Evolutionary conservation across 2,113 vertebrate genomes (phyloP), one percentile per base, ranked within the genome.

Genomic region (Alethe castanea): DNA sequence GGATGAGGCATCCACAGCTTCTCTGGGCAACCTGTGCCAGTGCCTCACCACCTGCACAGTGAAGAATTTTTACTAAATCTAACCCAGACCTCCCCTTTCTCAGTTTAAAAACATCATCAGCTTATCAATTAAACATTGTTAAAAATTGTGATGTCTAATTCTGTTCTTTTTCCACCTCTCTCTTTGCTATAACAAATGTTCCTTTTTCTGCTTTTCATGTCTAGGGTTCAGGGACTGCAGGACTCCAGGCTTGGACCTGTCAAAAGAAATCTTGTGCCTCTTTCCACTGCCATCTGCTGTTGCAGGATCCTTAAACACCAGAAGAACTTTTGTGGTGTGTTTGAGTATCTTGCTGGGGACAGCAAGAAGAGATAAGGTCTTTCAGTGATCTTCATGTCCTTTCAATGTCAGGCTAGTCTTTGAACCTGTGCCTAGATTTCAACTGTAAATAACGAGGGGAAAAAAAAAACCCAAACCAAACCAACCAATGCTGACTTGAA

Each of bases 11-110:
- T 56, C 31, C 18, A 36, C n/a, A 31, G 7, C 25, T 54, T 67
- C 70, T 42, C 47, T 31, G 40, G 47, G 47, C 25, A 82, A 7
- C 35, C 40, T 48, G 22, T 36, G 31, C 22, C 35, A 33, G 19
- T 17, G 15, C 26, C 24, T 70, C 35, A 77, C 5, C 22, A 35
- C 22, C 3, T 2, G 6, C 48, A 56, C 0, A 1, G 12, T 19
- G 10, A 42, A 28, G 10, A 19, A 24, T 50, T 70, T 56, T 40
- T 70, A 42, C 71, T 33, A 0, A 35, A 36, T n/a, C 23, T 56
- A 29, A 50, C 23, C 22, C 36, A 36, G 35, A 28, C 62, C 50
- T 36, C 26, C 22, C 22, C 47, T 53, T 14, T 42, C 28, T n/a
- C 35, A 15, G 22, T 70, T 62, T 36, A 24, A 62, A 83, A 70